Percentiles rank a stretch among this genome's conserved stretches.
These are phyloP conservation scores for Globicephala melas DNA, from an alignment of 2,113 vertebrate genomes.

Conservation along the genomic window DNA sequence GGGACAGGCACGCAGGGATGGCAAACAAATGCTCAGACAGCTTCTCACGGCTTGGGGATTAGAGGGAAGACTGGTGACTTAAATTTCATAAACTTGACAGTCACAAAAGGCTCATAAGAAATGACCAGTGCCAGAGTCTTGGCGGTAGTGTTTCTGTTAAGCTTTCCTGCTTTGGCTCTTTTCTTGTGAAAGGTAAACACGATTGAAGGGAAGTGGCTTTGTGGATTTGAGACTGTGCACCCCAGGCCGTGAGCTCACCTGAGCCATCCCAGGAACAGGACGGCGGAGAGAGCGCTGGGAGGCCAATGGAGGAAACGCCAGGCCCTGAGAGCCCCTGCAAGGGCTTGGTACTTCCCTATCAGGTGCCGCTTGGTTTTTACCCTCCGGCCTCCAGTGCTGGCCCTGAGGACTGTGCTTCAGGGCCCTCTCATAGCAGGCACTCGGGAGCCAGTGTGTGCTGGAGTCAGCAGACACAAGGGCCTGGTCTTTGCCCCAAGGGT, in stretches of 20 bases:
- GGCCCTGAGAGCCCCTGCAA: not conserved
- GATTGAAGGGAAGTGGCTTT: constrained; percentile 8
- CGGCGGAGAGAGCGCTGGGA: rapidly evolving
- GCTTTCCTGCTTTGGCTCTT: not conserved
- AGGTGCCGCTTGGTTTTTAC: not conserved
- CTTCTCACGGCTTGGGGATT: constrained; percentile 67
- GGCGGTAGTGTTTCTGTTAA: not conserved
- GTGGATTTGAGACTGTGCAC: not conserved
- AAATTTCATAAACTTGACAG: constrained; percentile 52
- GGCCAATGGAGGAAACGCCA: not conserved
- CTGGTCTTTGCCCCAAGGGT: not conserved
- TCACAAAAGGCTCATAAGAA: constrained; percentile 52
- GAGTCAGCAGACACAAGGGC: not conserved
- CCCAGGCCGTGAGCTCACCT: not conserved
- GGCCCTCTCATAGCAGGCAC: not conserved
- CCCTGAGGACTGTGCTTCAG: not conserved
- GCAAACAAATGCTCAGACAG: constrained; percentile 53
- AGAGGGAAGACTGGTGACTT: constrained; percentile 56
- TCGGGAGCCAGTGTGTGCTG: not conserved
- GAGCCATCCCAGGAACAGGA: not conserved
- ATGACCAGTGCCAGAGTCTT: not conserved
- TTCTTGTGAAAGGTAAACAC: constrained; percentile 52
- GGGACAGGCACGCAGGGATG: constrained; percentile 36
- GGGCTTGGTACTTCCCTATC: not conserved
- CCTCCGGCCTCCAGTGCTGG: not conserved